These are phyloP conservation scores for Nephrotoma appendiculata DNA, from an alignment of 2,888 invertebrate genomes.

Conservation along the genomic window DNA sequence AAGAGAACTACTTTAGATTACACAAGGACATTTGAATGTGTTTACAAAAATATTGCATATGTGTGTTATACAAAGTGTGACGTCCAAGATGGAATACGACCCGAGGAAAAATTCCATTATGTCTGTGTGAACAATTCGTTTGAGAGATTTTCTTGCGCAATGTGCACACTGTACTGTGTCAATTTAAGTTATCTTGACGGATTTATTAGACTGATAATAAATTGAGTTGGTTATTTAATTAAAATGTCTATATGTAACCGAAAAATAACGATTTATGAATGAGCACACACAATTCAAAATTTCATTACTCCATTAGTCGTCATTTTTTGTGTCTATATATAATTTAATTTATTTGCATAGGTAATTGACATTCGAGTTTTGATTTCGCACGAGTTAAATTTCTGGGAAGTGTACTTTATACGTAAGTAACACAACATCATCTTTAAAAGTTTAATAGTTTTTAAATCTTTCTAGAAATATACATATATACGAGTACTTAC, in stretches of 20 bases:
- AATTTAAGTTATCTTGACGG: not conserved
- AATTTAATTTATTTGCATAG: not conserved
- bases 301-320: not conserved
- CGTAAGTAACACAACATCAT: not conserved
- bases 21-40: not conserved
- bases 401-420: not conserved
- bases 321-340: not conserved
- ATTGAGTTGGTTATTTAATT: not conserved
- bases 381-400: not conserved
- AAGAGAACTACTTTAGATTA: not conserved
- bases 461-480: not conserved
- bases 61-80: not conserved
- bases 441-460: not conserved
- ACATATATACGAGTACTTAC: not conserved
- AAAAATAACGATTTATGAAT: not conserved
- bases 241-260: not conserved
- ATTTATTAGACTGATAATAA: not conserved
- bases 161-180: not conserved
- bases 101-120: not conserved
- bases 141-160: not conserved
- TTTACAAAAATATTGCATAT: not conserved
- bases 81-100: not conserved
- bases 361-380: not conserved
- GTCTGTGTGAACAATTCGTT: not conserved
- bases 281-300: not conserved